Base-by-base conservation (phyloP, 2,797 vertebrate genomes). In the Chrysocyon brachyurus region DNA sequence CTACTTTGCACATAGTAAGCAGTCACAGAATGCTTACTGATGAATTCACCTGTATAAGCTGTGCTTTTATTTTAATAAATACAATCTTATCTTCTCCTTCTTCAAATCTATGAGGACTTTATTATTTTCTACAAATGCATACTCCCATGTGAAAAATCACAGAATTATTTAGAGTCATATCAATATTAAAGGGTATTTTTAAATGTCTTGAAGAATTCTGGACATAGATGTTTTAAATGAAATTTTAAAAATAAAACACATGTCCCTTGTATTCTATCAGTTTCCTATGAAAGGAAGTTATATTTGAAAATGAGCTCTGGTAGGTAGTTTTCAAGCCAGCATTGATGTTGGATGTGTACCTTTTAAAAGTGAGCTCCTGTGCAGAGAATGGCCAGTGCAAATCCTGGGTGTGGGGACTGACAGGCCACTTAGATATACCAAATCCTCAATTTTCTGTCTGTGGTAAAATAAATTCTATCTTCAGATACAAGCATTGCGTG, bases 71-170 rank as follows among this genome's bases (percentile, higher is more conserved):
- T 94, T 78, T 85, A 52, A 85, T 87, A 83, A 72, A 59, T 57
- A 77, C 40, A 81, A 79, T 31, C 10, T 61, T 54, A 64, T 12
- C 6, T 59, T 11, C 57, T 93, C 94, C 57, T 92, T 87, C 26
- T 82, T 78, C 31, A 75, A 89, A 85, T 86, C 15, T 91, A 22
- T 72, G 81, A 90, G 57, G 12, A n/a, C 6, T 94, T 21, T 46
- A 40, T 49, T 92, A 81, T 94, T 95, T 85, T 93, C 49, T 64
- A 46, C 1, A 84, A 97, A 81, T 70, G n/a, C 19, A 88, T 33
- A 68, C 5, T n/a, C 12, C 33, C 57, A 75, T n/a, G 10, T 63
- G 17, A 75, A 66, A 92, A 94, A 88, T 17, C 2, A 88, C 3
- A 86, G 56, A 88, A 46, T 87, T 90, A 87, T 31, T 84, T 82